Evolutionary conservation across 2,888 invertebrate genomes (phyloP), one percentile per base, ranked within the genome.

Genomic region (Agrotis exclamationis): DNA sequence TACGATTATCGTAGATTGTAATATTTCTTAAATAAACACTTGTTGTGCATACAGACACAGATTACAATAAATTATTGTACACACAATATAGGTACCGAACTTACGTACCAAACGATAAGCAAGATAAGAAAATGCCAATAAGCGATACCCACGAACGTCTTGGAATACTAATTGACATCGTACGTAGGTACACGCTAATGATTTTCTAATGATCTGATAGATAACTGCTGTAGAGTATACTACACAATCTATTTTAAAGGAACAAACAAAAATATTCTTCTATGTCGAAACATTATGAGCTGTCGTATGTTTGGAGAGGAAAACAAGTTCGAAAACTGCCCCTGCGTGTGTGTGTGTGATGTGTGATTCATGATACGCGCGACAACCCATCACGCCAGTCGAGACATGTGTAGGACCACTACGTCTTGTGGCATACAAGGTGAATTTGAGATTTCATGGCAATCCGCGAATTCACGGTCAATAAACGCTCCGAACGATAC

Each of bases 381-480:
- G 63, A 53, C 62, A n/a, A 50, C 18, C 44, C 58, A 50, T 33
- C 47, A 13, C 63, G 68, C 22, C 63, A 69, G 72, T 63, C 74
- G 22, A 74, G 56, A 77, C 65, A 56, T 71, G 68, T 65, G 67
- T 71, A 50, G 56, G 53, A 33, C 54, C 56, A 58, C 60, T 59
- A 62, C 56, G 47, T 63, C 60, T 50, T 60, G 54, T 73, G 67
- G 59, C 56, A 57, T 70, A 74, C 74, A 73, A 81, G 68, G 66
- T 59, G 48, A 78, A 70, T 81, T 80, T 51, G 60, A 73, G 60
- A 79, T 76, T 80, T 72, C 67, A 79, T 78, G 80, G 74, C 70
- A 79, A 80, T 74, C 62, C 58, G 66, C 63, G 58, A 71, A 74
- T 80, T 84, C 85, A 85, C 82, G 85, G 86, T 84, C 77, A 85